Evolutionary conservation across 2,888 invertebrate genomes (phyloP), one percentile per base, ranked within the genome.

Genomic region (Oscheius sp.): DNA sequence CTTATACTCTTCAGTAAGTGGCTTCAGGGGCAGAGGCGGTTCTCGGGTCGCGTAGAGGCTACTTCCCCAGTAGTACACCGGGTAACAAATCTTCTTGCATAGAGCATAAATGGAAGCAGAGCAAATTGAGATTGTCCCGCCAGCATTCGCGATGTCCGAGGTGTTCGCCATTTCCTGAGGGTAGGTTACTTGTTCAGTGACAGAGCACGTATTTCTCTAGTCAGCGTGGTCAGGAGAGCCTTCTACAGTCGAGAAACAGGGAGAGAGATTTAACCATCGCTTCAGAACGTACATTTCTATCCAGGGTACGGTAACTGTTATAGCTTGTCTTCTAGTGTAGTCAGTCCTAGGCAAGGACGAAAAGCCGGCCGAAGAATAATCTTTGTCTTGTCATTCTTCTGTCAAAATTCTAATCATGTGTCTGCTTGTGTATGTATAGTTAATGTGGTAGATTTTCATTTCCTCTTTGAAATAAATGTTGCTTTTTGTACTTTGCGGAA

Each of bases 301-400:
- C 47, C 21, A 48, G 29, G 5, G 10, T 7, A 48, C 11, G 63
- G 63, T 63, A 50, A 63, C 48, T 47, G 42, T 47, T 63, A 48
- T 48, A 1, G 13, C 37, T 33, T 63, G 63, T 21, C 48, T 21
- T n/a, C 21, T 63, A 62, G n/a, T n/a, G 47, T 47, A 11, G 33
- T n/a, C 13, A 35, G 35, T 33, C n/a, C 37, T 58, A 58, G 58
- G 87, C 80, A 87, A 87, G 58, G 86, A 76, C 42, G 68, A 53
- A 2, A 1, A 32, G 35, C 35, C 32, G 11, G 59, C 35, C 29
- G 32, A 68, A 2, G 3, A 37, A 60, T 60, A n/a, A 13, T 7
- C 21, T 21, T n/a, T 32, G 59, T 60, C 33, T 37, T n/a, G 21
- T 21, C 21, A 0, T 42, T 42, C 7, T 7, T 7, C 42, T 21